phyloP scores from a whole-genome alignment of 2,797 vertebrate species.

The Danio tinwini region DNA sequence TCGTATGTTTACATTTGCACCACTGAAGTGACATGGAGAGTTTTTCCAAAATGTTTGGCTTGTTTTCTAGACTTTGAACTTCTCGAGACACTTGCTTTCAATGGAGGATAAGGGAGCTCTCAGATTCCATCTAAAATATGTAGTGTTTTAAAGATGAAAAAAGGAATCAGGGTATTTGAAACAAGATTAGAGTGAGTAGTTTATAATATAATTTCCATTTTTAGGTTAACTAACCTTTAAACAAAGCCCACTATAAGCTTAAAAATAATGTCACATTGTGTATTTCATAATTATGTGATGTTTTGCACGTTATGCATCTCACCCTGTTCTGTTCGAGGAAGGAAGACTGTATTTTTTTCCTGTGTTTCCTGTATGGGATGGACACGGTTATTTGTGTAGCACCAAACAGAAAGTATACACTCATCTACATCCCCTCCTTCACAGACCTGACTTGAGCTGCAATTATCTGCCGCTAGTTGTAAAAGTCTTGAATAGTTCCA shows the following conservation, averaged over 20 bases:
- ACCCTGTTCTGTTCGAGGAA: slow-evolving; percentile 68
- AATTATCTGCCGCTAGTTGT: slow-evolving; percentile 47
- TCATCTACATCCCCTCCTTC: neutral
- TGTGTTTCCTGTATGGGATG: slow-evolving; percentile 63
- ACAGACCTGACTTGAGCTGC: slow-evolving; percentile 14
- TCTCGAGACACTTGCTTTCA: too few relatives aligned
- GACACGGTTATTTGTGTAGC: slow-evolving; percentile 48
- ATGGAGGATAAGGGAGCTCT: too few relatives aligned
- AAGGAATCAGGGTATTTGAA: neutral
- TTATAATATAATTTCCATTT: too few relatives aligned
- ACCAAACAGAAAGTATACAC: neutral
- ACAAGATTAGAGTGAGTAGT: too few relatives aligned
- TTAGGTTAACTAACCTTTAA: too few relatives aligned
- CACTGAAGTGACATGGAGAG: too few relatives aligned
- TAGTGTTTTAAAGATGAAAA: neutral
- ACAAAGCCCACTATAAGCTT: too few relatives aligned
- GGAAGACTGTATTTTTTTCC: slow-evolving; percentile 64
- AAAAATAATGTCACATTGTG: neutral
- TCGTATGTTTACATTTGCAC: too few relatives aligned
- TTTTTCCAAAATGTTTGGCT: too few relatives aligned
- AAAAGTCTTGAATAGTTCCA: slow-evolving; percentile 26
- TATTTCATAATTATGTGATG: neutral
- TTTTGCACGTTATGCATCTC: slow-evolving; percentile 48
- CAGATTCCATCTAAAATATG: too few relatives aligned
- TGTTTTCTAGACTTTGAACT: too few relatives aligned